phyloP scores from a whole-genome alignment of 2,888 invertebrate genomes.

The Calameuta filiformis region DNA sequence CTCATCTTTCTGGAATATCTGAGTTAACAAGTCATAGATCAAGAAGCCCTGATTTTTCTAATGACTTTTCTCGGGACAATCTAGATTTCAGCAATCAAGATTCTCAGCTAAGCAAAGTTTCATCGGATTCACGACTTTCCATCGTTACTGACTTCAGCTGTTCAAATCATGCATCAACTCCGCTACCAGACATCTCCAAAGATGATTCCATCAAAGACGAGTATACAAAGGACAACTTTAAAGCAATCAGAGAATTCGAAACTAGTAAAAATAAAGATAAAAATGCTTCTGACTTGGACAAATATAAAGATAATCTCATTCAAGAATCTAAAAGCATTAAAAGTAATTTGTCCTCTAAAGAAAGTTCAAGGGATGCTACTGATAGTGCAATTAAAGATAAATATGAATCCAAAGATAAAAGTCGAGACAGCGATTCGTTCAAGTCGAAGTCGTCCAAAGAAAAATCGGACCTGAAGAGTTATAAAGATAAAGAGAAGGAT shows the following conservation, averaged over 20 bases:
- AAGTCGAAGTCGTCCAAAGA: slow-evolving; percentile 44
- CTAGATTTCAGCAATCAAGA: slow-evolving; percentile 69
- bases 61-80: slow-evolving; percentile 62
- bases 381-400: slow-evolving; percentile 50
- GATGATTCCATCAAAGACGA: slow-evolving; percentile 59
- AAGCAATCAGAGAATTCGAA: slow-evolving; percentile 50
- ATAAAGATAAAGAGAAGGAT: slow-evolving; percentile 42
- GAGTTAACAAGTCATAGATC: slow-evolving; percentile 70
- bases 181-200: slow-evolving; percentile 42
- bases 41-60: slow-evolving; percentile 55
- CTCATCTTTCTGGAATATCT: slow-evolving; percentile 71
- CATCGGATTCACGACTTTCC: slow-evolving; percentile 71
- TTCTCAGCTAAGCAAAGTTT: slow-evolving; percentile 73
- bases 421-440: slow-evolving; percentile 36
- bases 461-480: slow-evolving; percentile 40
- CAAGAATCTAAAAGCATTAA: slow-evolving; percentile 40
- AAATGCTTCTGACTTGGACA: slow-evolving; percentile 48
- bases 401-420: slow-evolving; percentile 48
- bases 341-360: slow-evolving; percentile 47
- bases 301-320: slow-evolving; percentile 41
- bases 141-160: slow-evolving; percentile 69
- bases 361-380: slow-evolving; percentile 51
- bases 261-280: slow-evolving; percentile 41
- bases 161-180: slow-evolving; percentile 61
- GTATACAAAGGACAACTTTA: slow-evolving; percentile 53